Evolutionary conservation across 2,113 vertebrate species (phyloP).

Genomic region (Sialia sialis): DNA sequence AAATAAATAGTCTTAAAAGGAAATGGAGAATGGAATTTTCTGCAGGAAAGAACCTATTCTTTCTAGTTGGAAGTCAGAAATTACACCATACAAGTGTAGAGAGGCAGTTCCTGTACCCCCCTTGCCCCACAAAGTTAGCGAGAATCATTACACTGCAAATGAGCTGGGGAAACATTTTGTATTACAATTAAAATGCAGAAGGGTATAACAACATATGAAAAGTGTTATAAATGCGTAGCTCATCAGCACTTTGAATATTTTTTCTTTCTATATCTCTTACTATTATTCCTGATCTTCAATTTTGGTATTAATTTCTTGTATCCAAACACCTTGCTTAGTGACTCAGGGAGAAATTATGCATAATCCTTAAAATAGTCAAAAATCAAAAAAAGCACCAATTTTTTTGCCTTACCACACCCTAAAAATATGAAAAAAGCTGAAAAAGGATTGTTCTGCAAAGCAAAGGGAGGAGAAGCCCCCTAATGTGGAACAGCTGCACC

Average conservation of each 20-base stretch:
- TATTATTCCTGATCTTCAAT: neutral
- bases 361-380: neutral
- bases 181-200: neutral
- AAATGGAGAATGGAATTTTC: neutral
- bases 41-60: neutral
- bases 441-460: neutral
- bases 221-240: neutral
- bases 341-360: neutral
- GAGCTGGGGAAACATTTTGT: neutral
- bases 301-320: neutral
- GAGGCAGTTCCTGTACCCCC: neutral
- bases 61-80: neutral
- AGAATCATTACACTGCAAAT: neutral
- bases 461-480: neutral
- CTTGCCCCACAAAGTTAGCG: neutral
- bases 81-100: neutral
- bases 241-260: neutral
- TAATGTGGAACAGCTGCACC: slow-evolving; percentile 27
- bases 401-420: neutral
- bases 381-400: neutral
- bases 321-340: neutral
- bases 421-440: neutral
- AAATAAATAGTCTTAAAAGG: neutral
- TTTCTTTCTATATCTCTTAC: neutral
- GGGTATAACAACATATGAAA: neutral